These are phyloP conservation scores for Cyaniris semiargus DNA, from an alignment of 2,888 invertebrate genomes.

Conservation along the genomic window DNA sequence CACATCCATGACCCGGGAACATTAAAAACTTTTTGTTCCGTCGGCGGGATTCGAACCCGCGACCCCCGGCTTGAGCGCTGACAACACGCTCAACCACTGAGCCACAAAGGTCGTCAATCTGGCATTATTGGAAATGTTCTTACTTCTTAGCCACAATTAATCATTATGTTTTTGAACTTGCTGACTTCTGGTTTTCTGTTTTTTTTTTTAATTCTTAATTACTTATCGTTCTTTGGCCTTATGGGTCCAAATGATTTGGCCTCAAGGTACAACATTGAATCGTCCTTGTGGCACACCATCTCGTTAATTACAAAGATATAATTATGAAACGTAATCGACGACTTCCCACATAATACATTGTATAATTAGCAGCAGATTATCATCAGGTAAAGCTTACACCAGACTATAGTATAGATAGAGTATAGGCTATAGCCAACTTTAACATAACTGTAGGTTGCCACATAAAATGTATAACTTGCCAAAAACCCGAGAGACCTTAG, in stretches of 20 bases:
- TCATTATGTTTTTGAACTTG: too few relatives aligned
- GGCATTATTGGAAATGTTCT: too few relatives aligned
- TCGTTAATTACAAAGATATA: conserved; percentile 40
- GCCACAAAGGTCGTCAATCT: too few relatives aligned
- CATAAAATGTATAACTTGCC: background rate
- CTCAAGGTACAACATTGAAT: background rate
- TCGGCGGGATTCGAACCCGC: too few relatives aligned
- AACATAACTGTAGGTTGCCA: background rate
- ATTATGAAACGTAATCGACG: conserved; percentile 43
- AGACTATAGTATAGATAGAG: background rate
- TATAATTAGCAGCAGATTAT: conserved; percentile 54
- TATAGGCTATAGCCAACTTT: background rate
- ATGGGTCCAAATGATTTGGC: background rate
- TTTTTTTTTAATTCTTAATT: too few relatives aligned
- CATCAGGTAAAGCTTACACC: conserved; percentile 34
- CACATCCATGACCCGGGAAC: too few relatives aligned
- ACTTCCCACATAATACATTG: conserved; percentile 47
- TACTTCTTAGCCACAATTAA: too few relatives aligned
- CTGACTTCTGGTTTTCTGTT: too few relatives aligned
- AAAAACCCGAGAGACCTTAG: too few relatives aligned
- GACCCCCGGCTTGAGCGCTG: too few relatives aligned
- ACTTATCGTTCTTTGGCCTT: background rate
- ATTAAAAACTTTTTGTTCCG: too few relatives aligned
- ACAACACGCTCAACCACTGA: too few relatives aligned
- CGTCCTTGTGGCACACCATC: conserved; percentile 31